Conservation (phyloP, 2,113 vertebrate species). For the Marcusenius ussheri region DNA sequence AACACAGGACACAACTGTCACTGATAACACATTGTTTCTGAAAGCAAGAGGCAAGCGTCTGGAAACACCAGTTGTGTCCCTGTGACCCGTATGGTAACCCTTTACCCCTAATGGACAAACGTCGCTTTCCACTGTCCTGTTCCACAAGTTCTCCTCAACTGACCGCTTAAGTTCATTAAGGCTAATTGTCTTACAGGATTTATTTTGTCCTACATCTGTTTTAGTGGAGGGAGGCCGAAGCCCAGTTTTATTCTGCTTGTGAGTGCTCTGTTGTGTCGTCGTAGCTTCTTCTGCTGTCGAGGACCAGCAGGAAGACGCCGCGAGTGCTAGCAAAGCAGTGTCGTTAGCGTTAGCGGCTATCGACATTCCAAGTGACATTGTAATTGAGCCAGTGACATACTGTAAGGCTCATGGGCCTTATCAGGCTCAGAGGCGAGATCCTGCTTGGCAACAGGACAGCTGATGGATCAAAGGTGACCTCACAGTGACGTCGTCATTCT, state of each 20-base stretch:
- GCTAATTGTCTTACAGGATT: neutral
- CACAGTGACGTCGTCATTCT: neutral
- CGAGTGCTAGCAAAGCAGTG: neutral
- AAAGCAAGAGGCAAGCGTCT: neutral
- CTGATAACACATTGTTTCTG: constrained; percentile 22
- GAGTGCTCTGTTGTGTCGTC: neutral
- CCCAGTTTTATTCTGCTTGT: neutral
- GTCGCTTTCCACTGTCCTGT: neutral
- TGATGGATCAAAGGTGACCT: neutral
- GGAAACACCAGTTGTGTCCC: neutral
- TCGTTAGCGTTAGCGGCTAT: neutral
- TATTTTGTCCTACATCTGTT: neutral
- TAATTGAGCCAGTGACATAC: neutral
- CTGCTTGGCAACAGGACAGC: constrained; percentile 2
- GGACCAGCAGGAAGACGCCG: neutral
- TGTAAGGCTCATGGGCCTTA: neutral
- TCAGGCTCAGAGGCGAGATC: neutral
- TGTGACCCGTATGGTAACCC: neutral
- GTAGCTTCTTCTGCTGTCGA: neutral
- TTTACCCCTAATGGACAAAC: neutral
- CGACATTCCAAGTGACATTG: neutral
- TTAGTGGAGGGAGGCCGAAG: neutral
- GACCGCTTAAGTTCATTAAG: neutral
- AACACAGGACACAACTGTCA: constrained; percentile 20
- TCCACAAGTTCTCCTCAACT: neutral